Conservation (phyloP, 2,888 invertebrate species). For the Tinea semifulvella region DNA sequence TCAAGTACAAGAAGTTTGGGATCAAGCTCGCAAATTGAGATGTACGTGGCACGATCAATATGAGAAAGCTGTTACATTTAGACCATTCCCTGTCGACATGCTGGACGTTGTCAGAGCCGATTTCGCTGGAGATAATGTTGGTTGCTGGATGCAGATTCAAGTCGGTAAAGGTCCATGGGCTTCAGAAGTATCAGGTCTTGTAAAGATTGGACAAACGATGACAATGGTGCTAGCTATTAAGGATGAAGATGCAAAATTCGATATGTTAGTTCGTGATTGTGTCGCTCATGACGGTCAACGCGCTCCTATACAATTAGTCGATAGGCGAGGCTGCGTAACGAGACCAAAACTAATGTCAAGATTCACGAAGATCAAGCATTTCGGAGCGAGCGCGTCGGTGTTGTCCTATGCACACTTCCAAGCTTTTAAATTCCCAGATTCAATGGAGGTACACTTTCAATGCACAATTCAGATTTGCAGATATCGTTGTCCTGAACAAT, state of each 20-base stretch:
- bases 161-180: conserved; percentile 96
- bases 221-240: conserved; percentile 96
- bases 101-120: conserved; percentile 93
- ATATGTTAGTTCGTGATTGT: conserved; percentile 94
- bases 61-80: conserved; percentile 93
- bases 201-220: conserved; percentile 96
- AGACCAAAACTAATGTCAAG: conserved; percentile 92
- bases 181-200: conserved; percentile 91
- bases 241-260: conserved; percentile 94
- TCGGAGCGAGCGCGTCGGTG: conserved; percentile 91
- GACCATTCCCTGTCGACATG: conserved; percentile 96
- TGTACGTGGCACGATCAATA: conserved; percentile 97
- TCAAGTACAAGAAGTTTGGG: conserved; percentile 95
- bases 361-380: conserved; percentile 95
- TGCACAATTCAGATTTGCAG: conserved; percentile 95
- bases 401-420: conserved; percentile 93
- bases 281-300: conserved; percentile 95
- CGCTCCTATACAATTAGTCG: conserved; percentile 91
- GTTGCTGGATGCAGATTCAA: conserved; percentile 98
- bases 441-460: conserved; percentile 96
- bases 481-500: conserved; percentile 93
- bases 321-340: conserved; percentile 91
- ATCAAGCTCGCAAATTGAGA: conserved; percentile 89
- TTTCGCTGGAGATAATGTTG: conserved; percentile 94
- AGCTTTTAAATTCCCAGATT: conserved; percentile 95